Evolutionary conservation across 2,888 invertebrate species (phyloP).

Genomic region (Nephrotoma guestfalica): DNA sequence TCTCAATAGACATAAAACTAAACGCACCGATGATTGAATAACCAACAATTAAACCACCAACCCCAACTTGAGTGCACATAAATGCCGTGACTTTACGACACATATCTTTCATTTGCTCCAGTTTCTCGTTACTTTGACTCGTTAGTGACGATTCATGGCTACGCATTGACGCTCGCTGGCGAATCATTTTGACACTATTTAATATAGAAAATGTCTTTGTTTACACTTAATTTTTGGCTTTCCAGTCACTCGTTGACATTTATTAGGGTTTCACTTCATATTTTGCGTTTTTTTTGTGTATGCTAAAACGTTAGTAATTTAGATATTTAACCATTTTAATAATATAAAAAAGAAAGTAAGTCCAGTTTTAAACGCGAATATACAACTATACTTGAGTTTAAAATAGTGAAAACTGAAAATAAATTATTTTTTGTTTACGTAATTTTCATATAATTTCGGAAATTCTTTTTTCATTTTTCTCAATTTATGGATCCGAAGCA

Average conservation of each 20-base stretch:
- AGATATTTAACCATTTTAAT: neutral
- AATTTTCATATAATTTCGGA: neutral
- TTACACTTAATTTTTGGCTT: neutral
- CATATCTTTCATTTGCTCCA: conserved; percentile 69
- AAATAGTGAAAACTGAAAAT: neutral
- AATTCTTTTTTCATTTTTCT: neutral
- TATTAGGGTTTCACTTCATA: neutral
- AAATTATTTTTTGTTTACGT: neutral
- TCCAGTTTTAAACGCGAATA: neutral
- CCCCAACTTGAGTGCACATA: conserved; percentile 87
- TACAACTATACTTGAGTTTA: neutral
- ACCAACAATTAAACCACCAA: conserved; percentile 73
- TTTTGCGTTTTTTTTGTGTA: neutral
- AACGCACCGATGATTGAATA: conserved; percentile 77
- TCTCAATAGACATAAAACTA: conserved; percentile 65
- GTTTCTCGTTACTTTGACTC: conserved; percentile 48
- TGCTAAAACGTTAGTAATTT: neutral
- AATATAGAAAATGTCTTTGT: neutral
- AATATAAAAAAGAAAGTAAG: neutral
- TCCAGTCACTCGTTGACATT: neutral
- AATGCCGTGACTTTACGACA: conserved; percentile 75
- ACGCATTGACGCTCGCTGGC: conserved; percentile 41
- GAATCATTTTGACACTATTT: conserved; percentile 9
- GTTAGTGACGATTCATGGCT: conserved; percentile 51
- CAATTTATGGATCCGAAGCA: neutral